Evolutionary conservation across 2,888 invertebrate species (phyloP).

Genomic region (Chesias legatella): DNA sequence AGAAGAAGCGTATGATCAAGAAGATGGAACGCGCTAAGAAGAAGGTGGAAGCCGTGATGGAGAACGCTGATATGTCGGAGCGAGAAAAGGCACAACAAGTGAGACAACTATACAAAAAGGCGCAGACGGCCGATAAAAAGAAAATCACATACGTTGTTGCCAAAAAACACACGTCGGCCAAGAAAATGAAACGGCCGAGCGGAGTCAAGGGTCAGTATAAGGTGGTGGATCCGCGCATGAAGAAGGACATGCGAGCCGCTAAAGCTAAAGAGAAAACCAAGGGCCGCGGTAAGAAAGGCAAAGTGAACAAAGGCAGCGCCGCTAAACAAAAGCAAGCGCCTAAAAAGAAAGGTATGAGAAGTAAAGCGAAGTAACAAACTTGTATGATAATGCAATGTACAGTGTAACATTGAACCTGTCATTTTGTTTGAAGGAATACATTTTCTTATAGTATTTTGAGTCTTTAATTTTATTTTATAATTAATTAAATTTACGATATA

Average conservation of each 20-base stretch:
- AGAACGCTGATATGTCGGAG: constrained; percentile 93
- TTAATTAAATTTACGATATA: too few species aligned
- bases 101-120: constrained; percentile 95
- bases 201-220: constrained; percentile 96
- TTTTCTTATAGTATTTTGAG: constrained; percentile 1
- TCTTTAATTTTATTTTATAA: not conserved
- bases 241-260: constrained; percentile 91
- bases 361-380: constrained; percentile 41
- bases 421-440: constrained; percentile 16
- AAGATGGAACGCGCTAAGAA: constrained; percentile 96
- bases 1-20: constrained; percentile 93
- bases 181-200: constrained; percentile 87
- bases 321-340: constrained; percentile 37
- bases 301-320: constrained; percentile 33
- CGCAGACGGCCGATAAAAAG: constrained; percentile 90
- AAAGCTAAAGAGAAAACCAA: constrained; percentile 82
- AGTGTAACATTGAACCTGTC: constrained; percentile 4
- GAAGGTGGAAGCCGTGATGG: constrained; percentile 96
- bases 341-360: constrained; percentile 51
- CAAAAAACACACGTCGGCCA: constrained; percentile 90
- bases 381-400: constrained; percentile 8
- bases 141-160: constrained; percentile 96
- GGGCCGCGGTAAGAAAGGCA: constrained; percentile 66
- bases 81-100: constrained; percentile 95
- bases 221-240: constrained; percentile 97